Conservation (phyloP, 1,140 invertebrate species). For the Limonius californicus region DNA sequence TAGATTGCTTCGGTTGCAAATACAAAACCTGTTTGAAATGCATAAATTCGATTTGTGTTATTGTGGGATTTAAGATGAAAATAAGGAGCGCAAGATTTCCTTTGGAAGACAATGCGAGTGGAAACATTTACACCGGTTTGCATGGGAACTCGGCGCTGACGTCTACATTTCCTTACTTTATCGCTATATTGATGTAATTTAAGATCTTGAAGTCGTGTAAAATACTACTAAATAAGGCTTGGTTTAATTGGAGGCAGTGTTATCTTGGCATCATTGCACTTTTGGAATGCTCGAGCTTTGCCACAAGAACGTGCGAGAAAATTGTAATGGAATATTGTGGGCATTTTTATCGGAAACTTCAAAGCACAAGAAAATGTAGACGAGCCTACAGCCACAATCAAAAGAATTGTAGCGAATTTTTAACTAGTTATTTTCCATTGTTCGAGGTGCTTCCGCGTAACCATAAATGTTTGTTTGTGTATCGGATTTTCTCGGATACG, state of each 20-base stretch:
- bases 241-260: constrained; percentile 24
- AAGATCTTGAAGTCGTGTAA: constrained; percentile 16
- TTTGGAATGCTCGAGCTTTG: constrained; percentile 18
- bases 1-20: no score
- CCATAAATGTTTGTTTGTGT: neutral
- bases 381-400: neutral
- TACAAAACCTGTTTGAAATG: no score
- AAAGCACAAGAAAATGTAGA: constrained; percentile 15
- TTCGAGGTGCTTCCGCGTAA: neutral
- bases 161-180: constrained; percentile 4
- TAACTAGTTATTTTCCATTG: constrained; percentile 4
- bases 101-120: neutral
- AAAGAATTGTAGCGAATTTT: neutral
- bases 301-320: constrained; percentile 12
- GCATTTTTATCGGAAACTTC: constrained; percentile 17
- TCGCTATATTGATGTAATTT: constrained; percentile 12
- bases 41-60: no score
- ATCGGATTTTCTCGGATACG: neutral
- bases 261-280: constrained; percentile 20
- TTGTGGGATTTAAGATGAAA: no score
- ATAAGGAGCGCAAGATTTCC: no score
- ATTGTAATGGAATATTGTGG: constrained; percentile 15
- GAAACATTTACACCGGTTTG: neutral
- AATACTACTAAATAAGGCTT: constrained; percentile 21
- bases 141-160: neutral